phyloP scores from a whole-genome alignment of 2,888 invertebrate genomes.

The Craniophora ligustri region DNA sequence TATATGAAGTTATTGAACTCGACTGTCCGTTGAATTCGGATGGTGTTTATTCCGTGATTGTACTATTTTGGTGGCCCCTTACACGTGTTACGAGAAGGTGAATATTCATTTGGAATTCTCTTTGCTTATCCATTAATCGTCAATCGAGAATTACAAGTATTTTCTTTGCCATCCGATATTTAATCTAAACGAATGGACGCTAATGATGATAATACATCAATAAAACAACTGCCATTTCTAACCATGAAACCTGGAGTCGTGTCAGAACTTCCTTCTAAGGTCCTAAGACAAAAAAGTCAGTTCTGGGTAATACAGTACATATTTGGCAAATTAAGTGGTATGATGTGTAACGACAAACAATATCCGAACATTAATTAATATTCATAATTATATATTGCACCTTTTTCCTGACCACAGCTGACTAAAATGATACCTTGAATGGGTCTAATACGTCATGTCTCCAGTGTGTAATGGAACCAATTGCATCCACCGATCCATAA shows the following conservation, averaged over 20 bases:
- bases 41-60: conserved; percentile 62
- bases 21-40: conserved; percentile 59
- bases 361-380: not conserved
- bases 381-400: not conserved
- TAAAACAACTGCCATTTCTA: too few species aligned
- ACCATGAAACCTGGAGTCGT: too few species aligned
- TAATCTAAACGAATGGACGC: too few species aligned
- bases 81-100: conserved; percentile 47
- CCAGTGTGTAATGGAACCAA: not conserved
- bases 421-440: conserved; percentile 1
- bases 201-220: too few species aligned
- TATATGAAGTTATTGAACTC: conserved; percentile 85
- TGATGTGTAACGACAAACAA: not conserved
- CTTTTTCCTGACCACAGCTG: conserved; percentile 4
- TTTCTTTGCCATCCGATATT: too few species aligned
- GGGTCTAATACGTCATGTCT: not conserved
- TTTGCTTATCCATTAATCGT: conserved; percentile 20
- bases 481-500: conserved; percentile 11
- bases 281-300: too few species aligned
- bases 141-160: not conserved
- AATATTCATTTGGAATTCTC: conserved; percentile 37
- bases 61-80: conserved; percentile 55
- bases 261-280: too few species aligned
- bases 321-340: too few species aligned
- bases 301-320: too few species aligned